Evolutionary conservation across 2,888 invertebrate species (phyloP).

Genomic region (Drosophila emarginata): DNA sequence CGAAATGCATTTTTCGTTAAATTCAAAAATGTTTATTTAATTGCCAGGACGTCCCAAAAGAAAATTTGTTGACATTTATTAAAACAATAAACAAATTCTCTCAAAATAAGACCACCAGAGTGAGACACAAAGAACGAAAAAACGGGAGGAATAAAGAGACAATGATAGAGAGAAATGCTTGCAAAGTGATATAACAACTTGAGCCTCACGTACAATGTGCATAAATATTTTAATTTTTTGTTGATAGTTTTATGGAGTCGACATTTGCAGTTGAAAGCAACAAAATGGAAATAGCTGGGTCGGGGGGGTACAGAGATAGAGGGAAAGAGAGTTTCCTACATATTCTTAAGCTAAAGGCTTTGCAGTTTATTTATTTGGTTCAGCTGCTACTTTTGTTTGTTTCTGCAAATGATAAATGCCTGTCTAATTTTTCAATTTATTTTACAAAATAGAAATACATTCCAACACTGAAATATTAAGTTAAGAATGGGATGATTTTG

Average conservation of each 20-base stretch:
- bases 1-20: constrained; percentile 4
- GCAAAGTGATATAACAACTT: constrained; percentile 18
- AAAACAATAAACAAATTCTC: constrained; percentile 68
- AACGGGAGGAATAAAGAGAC: neutral
- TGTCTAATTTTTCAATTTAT: constrained; percentile 67
- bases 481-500: constrained; percentile 5
- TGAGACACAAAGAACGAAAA: too few species aligned
- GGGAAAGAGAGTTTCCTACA: neutral
- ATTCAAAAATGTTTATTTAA: constrained; percentile 49
- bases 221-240: constrained; percentile 74
- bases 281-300: neutral
- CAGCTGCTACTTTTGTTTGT: constrained; percentile 19
- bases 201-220: constrained; percentile 56
- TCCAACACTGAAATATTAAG: constrained; percentile 14
- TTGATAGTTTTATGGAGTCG: constrained; percentile 67
- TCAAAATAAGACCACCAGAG: neutral
- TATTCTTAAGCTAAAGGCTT: constrained; percentile 4
- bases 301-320: neutral
- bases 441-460: constrained; percentile 49
- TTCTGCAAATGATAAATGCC: constrained; percentile 53
- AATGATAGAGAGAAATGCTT: neutral
- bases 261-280: constrained; percentile 17
- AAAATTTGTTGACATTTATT: constrained; percentile 71
- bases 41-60: constrained; percentile 47
- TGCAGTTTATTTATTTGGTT: constrained; percentile 32